Evolutionary conservation across 1,140 invertebrate species (phyloP), one percentile per base, ranked within the genome.

Genomic region (Drosophila micromelanica): DNA sequence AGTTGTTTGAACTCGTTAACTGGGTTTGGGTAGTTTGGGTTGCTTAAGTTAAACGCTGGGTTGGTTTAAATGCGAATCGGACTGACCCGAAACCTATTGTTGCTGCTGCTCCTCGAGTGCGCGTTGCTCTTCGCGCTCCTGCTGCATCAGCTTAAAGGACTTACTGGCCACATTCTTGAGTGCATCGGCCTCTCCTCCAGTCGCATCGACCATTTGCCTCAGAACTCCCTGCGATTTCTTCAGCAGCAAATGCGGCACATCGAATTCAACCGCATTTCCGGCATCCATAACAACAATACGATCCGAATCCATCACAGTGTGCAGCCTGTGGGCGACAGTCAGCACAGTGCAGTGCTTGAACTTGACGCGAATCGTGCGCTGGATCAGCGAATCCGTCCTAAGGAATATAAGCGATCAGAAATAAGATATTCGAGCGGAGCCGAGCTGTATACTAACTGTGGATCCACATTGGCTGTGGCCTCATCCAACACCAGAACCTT

Each of bases 241-340:
- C 3, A 96, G 74, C 40, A 96, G 92, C 48, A 92, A 71, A 45
- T 93, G 92, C 0, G 96, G 95, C 54, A 94, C 93, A 79, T 95
- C 95, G 78, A 94, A 96, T 92, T 96, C 95, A 32, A 93, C 92
- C 5, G 94, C 91, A 63, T 69, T 74, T 30, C 95, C 95, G 32
- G 92, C 92, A 78, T 95, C 93, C 93, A 95, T 93, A 2, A 95
- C 95, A 48, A 97, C 95, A 97, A 27, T 27, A 27, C 27, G 27
- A 27, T 27, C 27, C 27, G 27, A 27, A 6, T 27, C 27, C 27
- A 27, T 96, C 43, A 97, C 96, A 2, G 96, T 97, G 86, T 97
- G 95, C 6, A 96, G 85, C 55, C 96, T 92, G 91, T 96, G 96
- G 5, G 96, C 96, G 42, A 96, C 96, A 1, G 96, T 97, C 13